Conservation (phyloP, 2,113 vertebrate genomes). For the Coptodon rendalli region DNA sequence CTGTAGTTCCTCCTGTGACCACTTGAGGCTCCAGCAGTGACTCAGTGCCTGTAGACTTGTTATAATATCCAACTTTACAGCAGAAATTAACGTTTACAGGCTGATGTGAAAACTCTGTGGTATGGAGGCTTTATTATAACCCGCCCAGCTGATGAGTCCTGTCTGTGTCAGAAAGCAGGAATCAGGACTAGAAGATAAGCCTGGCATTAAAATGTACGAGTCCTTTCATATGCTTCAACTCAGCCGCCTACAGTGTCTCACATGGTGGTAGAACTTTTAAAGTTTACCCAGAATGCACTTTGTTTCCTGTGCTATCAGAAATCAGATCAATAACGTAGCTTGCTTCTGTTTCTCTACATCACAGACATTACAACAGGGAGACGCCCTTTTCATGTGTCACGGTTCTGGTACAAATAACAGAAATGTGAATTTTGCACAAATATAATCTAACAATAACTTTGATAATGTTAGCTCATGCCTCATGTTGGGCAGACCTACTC, state of each 20-base stretch:
- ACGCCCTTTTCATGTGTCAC: not conserved
- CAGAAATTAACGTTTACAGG: not conserved
- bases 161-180: not conserved
- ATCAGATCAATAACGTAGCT: not conserved
- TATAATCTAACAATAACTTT: not conserved
- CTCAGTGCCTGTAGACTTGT: not conserved
- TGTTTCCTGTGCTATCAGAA: fast-evolving
- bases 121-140: not conserved
- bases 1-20: not conserved
- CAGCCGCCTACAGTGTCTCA: not conserved
- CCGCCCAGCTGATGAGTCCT: fast-evolving
- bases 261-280: not conserved
- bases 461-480: not conserved
- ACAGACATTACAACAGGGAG: not conserved
- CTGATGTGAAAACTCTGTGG: too few species aligned
- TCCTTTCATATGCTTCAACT: not conserved
- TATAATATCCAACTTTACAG: not conserved
- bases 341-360: not conserved
- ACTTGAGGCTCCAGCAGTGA: not conserved
- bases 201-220: not conserved
- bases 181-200: fast-evolving
- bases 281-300: not conserved
- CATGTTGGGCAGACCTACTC: not conserved
- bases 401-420: fast-evolving
- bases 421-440: not conserved